Base-by-base conservation (phyloP, 1,140 invertebrate genomes). In the Galleria mellonella region DNA sequence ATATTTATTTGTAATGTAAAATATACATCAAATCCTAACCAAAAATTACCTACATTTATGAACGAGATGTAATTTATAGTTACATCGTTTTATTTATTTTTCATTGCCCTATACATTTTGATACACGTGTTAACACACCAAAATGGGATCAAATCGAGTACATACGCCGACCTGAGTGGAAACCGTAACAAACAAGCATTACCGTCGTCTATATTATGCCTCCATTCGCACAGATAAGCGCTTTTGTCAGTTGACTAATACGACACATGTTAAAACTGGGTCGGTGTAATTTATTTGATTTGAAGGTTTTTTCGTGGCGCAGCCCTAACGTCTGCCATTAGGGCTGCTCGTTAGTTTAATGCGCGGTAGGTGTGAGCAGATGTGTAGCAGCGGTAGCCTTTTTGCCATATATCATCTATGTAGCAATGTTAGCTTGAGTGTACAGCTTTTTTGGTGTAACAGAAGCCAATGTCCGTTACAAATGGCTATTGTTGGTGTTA, bases 261-360 rank as follows among this genome's bases (percentile, higher is more conserved):
- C 45, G 55, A 55, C 59, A 66, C 49, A 55, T 62, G 55, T 55
- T 60, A 52, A 58, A 59, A 57, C 48, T 57, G 53, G 54, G 63
- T 50, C 54, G 59, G 51, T n/a, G 72, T 77, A 73, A 83, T 83
- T 79, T 78, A 74, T 78, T 67, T 65, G 60, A 72, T 73, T 72
- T 57, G 64, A 55, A 60, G 63, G 67, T 77, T 76, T 74, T 35
- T 72, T 56, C 45, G 47, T 44, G 31, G 53, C 52, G 56, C 55
- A 76, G 50, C 72, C 72, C 74, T 72, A 71, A 68, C 70, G 59
- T 41, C 51, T 51, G 75, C 72, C 71, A 79, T 83, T 77, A 79
- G 64, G 64, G 54, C 58, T 62, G 69, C 73, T 83, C 78, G 75
- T 83, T 83, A 78, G 67, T 62, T 66, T 75, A 82, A 78, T 76